Evolutionary conservation across 2,888 invertebrate genomes (phyloP).

Genomic region (Marasmarcha lunaedactyla): DNA sequence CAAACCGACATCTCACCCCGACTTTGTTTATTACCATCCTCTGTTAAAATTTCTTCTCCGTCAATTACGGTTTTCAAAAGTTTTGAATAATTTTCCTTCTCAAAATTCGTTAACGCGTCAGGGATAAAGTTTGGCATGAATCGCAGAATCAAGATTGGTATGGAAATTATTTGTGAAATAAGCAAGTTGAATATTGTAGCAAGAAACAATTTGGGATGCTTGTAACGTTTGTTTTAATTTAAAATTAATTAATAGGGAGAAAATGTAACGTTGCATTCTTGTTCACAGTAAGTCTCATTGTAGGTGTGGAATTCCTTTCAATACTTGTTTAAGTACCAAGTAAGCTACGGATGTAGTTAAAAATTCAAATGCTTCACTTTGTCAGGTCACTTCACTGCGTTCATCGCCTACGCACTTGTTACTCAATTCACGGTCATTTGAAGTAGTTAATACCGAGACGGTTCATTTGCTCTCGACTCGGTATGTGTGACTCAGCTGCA

Average conservation of each 20-base stretch:
- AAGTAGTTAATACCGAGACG: neutral
- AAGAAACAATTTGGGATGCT: too few relatives aligned
- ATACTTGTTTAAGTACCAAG: too few relatives aligned
- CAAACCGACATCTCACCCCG: slow-evolving; percentile 54
- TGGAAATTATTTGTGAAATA: too few relatives aligned
- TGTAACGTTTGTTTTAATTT: too few relatives aligned
- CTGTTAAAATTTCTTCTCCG: slow-evolving; percentile 34
- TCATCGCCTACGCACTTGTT: slow-evolving; percentile 38
- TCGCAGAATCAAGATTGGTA: too few relatives aligned
- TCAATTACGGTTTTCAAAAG: slow-evolving; percentile 38
- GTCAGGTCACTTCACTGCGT: slow-evolving; percentile 17
- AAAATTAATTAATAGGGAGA: too few relatives aligned
- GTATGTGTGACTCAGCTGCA: neutral
- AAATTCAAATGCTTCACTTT: slow-evolving; percentile 24
- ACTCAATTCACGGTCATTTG: slow-evolving; percentile 14
- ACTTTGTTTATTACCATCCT: slow-evolving; percentile 47
- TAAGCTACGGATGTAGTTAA: too few relatives aligned
- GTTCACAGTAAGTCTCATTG: too few relatives aligned
- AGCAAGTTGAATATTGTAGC: too few relatives aligned
- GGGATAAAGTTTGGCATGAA: neutral
- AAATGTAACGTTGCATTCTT: too few relatives aligned
- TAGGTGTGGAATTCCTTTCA: too few relatives aligned
- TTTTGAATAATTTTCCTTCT: slow-evolving; percentile 23
- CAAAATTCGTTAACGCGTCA: neutral
- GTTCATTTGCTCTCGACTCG: neutral